A percentile compares a stretch with the other conserved stretches of the same genome.
phyloP scores from a whole-genome alignment of 2,113 vertebrate genomes.

The Sminthopsis crassicaudata region DNA sequence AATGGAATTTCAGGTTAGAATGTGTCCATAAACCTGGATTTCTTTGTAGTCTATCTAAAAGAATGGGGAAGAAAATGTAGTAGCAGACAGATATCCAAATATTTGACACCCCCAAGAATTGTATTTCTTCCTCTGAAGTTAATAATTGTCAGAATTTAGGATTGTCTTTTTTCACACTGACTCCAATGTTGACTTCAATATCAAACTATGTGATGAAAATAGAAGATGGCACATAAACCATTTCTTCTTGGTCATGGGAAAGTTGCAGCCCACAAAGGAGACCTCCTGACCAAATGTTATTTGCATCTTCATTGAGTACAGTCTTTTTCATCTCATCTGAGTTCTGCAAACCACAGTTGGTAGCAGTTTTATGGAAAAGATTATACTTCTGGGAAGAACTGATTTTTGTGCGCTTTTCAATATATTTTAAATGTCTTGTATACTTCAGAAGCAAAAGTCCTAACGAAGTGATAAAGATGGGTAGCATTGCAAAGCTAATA shows the following conservation, averaged over 20 bases:
- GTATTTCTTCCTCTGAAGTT: background rate
- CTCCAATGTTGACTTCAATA: background rate
- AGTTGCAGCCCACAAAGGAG: background rate
- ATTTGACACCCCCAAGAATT: background rate
- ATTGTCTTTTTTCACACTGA: background rate
- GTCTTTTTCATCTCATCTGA: background rate
- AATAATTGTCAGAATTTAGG: background rate
- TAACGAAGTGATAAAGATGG: background rate
- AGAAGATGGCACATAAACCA: background rate
- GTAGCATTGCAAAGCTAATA: background rate
- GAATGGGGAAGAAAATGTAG: background rate
- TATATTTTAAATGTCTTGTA: background rate
- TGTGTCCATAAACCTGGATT: background rate
- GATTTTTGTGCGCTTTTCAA: background rate
- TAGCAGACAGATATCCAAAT: background rate
- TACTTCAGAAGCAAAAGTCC: background rate
- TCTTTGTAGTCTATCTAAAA: background rate
- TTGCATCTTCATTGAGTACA: background rate
- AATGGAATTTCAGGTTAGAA: background rate
- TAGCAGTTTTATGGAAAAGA: background rate
- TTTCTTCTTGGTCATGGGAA: background rate
- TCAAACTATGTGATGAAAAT: background rate
- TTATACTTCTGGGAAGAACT: background rate
- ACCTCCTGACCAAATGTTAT: background rate
- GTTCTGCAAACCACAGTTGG: background rate